Conservation (phyloP, 2,797 vertebrate species). For the Poeciliopsis gracilis region DNA sequence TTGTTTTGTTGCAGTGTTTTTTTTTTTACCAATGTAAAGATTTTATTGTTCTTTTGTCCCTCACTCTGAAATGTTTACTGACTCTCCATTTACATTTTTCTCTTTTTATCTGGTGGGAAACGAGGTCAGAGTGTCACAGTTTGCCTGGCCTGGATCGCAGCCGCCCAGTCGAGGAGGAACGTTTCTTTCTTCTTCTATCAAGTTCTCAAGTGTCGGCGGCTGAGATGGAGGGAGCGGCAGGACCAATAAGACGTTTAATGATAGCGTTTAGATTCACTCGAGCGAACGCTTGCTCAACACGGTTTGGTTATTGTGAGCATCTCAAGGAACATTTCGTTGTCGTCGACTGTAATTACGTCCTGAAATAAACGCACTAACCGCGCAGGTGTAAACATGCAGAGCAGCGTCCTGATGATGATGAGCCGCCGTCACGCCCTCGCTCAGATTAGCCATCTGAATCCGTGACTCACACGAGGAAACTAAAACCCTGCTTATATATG, state of each 20-base stretch:
- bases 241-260: conserved; percentile 38
- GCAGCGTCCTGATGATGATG: conserved; percentile 16
- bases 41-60: conserved; percentile 1
- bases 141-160: conserved; percentile 51
- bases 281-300: conserved; percentile 16
- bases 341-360: conserved; percentile 23
- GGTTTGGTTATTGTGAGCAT: conserved; percentile 45
- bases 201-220: conserved; percentile 50
- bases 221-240: conserved; percentile 30
- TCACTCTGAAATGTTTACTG: conserved; percentile 6
- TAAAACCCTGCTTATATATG: conserved; percentile 60
- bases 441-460: conserved; percentile 64
- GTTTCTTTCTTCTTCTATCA: conserved; percentile 36
- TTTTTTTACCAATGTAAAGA: background rate
- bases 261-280: conserved; percentile 32
- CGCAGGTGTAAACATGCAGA: conserved; percentile 41
- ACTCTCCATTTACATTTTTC: conserved; percentile 21
- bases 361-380: conserved; percentile 26
- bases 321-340: conserved; percentile 45
- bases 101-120: conserved; percentile 34
- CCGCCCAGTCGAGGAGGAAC: conserved; percentile 34
- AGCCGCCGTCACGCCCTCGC: conserved; percentile 65
- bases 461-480: conserved; percentile 65
- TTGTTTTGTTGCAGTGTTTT: background rate
- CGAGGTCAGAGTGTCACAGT: conserved; percentile 57